Evolutionary conservation across 2,797 vertebrate genomes (phyloP).

Genomic region (Sarcophilus harrisii): DNA sequence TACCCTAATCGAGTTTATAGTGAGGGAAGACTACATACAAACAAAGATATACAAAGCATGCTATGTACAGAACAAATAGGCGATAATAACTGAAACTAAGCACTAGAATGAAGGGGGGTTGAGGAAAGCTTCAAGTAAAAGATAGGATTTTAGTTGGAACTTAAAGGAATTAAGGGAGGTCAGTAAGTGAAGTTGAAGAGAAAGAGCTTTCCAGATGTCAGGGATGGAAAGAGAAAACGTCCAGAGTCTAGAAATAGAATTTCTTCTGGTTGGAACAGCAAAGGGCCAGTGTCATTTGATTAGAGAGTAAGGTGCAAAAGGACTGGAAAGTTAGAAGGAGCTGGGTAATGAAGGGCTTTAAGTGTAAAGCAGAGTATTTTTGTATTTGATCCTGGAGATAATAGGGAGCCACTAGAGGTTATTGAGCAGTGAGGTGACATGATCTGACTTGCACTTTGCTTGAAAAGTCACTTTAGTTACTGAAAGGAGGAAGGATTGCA

Average conservation of each 20-base stretch:
- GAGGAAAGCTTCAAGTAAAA: not conserved
- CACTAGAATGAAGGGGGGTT: not conserved
- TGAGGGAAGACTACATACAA: not conserved
- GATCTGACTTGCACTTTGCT: not conserved
- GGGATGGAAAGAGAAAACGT: not conserved
- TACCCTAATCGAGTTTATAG: not conserved
- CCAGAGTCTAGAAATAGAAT: not conserved
- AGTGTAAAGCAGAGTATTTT: not conserved
- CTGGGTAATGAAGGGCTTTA: not conserved
- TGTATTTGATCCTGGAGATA: not conserved
- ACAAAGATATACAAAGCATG: not conserved
- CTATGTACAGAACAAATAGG: not conserved
- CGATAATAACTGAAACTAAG: not conserved
- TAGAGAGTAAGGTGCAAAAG: not conserved
- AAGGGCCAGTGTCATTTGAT: not conserved
- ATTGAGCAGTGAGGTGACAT: not conserved
- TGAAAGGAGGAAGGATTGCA: not conserved
- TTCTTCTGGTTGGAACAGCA: not conserved
- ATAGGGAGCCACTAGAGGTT: not conserved
- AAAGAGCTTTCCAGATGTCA: not conserved
- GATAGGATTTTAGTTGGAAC: not conserved
- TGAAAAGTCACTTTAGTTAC: not conserved
- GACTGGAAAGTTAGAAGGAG: not conserved
- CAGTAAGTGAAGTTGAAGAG: not conserved
- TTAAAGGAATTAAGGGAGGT: not conserved